Base-by-base conservation (phyloP, 1,140 invertebrate genomes). In the Caenorhabditis latens region DNA sequence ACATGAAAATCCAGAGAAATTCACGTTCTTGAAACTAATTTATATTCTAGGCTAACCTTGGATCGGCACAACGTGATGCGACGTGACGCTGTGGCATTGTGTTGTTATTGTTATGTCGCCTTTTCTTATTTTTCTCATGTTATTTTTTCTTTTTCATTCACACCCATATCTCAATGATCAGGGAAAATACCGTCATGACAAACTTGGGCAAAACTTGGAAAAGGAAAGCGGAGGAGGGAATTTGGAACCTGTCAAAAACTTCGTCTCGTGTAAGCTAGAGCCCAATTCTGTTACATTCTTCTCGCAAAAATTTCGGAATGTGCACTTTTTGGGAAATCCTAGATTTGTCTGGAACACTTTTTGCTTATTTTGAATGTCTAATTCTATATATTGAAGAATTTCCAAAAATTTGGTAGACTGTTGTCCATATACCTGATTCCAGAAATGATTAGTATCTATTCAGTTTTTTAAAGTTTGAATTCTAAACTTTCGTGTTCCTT, bases 51-150 rank as follows among this genome's bases (percentile, higher is more conserved):
- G 24, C 24, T 65, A 65, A 13, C 11, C 42, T 7, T 19, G 71
- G 71, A 79, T 50, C 11, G 46, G 46, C 46, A 19, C 11, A 71
- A 71, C 46, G 14, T 71, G 67, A 46, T 48, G 63, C 11, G 65
- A 71, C 19, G 65, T 46, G 71, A 79, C 71, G 71, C 13, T 43
- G 40, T n/a, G 50, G 43, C 24, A 71, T 71, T 71, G 67, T 71
- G 67, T 50, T 79, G 71, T 79, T 79, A 79, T 79, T 79, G 71
- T 79, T 50, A 79, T 71, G 40, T 8, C 43, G 46, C 46, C 11
- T 50, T 48, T 79, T 79, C 40, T 79, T 14, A 50, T 50, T 24
- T 79, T 79, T 79, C 71, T 42, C 40, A n/a, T 79, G 46, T 21
- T 79, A 53, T 79, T 79, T 32, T 42, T 79, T 40, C 24, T 43